Base-by-base conservation (phyloP, 2,888 invertebrate genomes). In the Drosophila gaucha region DNA sequence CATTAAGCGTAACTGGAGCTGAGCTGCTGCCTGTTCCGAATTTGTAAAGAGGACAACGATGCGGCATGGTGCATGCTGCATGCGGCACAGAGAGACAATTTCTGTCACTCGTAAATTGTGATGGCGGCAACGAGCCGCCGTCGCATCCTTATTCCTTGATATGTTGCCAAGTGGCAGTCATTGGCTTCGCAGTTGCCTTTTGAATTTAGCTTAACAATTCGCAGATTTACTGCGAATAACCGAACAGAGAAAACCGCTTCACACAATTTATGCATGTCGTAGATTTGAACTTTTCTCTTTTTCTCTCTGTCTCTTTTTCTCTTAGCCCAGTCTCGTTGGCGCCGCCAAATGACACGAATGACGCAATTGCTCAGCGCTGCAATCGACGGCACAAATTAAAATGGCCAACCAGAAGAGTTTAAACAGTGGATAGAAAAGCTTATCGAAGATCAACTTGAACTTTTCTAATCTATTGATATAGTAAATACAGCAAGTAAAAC, bases 121-220 rank as follows among this genome's bases (percentile, higher is more conserved):
- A 78, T 84, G 83, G 85, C 83, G 87, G 82, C 83, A 84, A 65
- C 73, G 71, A 83, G 84, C 86, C 83, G 86, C 85, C 85, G 75
- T 79, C 75, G 78, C 77, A 80, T 71, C 66, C 72, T 59, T 74
- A 59, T 68, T 58, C 58, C 63, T 66, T 58, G 80, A 80, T 77
- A 74, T 79, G 86, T 67, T 86, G 80, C 86, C 86, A 80, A 80
- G 83, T 78, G 76, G 77, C 80, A 82, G 80, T 79, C 80, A 83
- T 86, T 86, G 86, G 83, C 74, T 79, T 67, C 57, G 54, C 56
- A 75, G 65, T 70, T 58, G 67, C 73, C 60, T 65, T 78, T 77
- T 60, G 74, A 64, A 66, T 85, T 74, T 75, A 55, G 82, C 82
- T 82, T 71, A 74, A 86, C 76, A 74, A 83, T 79, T 74, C 50